These are phyloP conservation scores for Marcusenius ussheri DNA, from an alignment of 2,113 vertebrate species.

Conservation along the genomic window DNA sequence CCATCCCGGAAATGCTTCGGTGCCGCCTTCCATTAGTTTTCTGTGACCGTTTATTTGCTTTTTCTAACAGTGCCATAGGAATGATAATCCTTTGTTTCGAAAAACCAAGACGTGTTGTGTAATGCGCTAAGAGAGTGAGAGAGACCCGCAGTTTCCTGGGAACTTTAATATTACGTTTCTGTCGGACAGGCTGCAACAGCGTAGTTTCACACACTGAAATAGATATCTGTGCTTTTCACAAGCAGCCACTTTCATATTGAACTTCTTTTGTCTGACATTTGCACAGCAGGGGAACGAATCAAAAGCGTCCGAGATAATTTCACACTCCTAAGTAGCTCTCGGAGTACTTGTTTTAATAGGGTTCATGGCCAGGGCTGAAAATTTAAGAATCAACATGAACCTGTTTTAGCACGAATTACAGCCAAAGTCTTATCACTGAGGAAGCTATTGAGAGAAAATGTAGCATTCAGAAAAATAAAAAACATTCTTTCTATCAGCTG, in stretches of 20 bases:
- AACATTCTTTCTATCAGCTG: background rate
- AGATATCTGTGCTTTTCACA: background rate
- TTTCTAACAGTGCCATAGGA: background rate
- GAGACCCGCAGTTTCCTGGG: background rate
- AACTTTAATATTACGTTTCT: background rate
- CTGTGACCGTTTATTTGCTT: background rate
- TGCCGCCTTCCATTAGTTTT: background rate
- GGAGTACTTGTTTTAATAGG: background rate
- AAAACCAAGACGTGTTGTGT: background rate
- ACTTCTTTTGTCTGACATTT: slow-evolving; percentile 8
- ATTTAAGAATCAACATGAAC: background rate
- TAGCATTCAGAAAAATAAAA: background rate
- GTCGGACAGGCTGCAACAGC: background rate
- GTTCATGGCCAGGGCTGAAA: background rate
- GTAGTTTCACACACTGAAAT: background rate
- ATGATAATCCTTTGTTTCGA: background rate
- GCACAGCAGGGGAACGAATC: background rate
- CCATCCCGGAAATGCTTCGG: background rate
- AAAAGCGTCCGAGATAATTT: background rate
- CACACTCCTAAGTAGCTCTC: background rate
- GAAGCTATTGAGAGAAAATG: background rate
- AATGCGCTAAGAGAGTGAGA: background rate
- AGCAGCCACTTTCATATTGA: background rate
- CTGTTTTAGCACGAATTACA: background rate
- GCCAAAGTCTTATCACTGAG: background rate